These are phyloP conservation scores for Pangasius mekongensis DNA, from an alignment of 2,797 vertebrate species.

Conservation along the genomic window DNA sequence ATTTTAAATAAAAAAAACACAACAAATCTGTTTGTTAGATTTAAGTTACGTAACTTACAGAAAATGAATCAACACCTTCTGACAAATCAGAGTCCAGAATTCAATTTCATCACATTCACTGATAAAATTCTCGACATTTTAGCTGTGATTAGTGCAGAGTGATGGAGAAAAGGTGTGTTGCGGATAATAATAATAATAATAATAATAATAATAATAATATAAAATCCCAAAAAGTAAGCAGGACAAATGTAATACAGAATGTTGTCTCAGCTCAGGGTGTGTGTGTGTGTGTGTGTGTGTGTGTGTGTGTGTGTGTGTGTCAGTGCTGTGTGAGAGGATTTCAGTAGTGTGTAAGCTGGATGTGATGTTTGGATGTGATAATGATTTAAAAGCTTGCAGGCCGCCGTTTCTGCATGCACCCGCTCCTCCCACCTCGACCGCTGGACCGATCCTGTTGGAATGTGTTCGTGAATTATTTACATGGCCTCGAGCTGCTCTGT, in stretches of 20 bases:
- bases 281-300: not conserved
- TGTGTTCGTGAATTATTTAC: conserved; percentile 41
- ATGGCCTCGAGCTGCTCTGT: conserved; percentile 17
- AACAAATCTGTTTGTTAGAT: not conserved
- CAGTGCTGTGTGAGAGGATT: not conserved
- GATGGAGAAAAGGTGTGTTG: not conserved
- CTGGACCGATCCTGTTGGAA: not conserved
- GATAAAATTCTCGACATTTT: not conserved
- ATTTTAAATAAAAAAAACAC: not conserved
- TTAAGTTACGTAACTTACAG: not conserved
- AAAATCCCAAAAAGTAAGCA: not conserved
- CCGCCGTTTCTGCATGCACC: not conserved
- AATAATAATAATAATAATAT: not conserved
- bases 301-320: not conserved
- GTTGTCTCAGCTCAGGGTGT: not conserved
- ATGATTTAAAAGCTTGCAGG: not conserved
- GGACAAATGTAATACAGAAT: not conserved
- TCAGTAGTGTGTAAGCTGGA: not conserved
- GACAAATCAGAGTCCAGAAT: not conserved
- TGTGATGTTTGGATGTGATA: conserved; percentile 1
- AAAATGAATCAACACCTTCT: not conserved
- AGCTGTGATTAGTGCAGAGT: not conserved
- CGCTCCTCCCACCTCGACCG: not conserved
- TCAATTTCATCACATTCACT: not conserved
- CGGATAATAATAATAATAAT: too few relatives aligned